phyloP scores from a whole-genome alignment of 2,888 invertebrate genomes.

The Brachylomia viminalis region DNA sequence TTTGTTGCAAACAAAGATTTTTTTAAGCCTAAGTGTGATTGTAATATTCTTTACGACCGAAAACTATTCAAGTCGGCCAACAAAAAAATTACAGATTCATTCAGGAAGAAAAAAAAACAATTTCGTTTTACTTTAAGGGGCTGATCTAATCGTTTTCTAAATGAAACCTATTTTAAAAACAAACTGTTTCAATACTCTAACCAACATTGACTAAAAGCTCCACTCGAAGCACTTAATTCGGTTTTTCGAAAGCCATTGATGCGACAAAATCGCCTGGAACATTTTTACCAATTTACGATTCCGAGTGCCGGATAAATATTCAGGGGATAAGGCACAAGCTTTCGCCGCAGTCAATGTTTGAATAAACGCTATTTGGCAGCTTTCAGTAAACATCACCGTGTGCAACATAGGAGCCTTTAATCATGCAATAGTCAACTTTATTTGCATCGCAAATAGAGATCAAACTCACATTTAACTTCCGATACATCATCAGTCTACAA shows the following conservation, averaged over 20 bases:
- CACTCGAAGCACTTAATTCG: background rate
- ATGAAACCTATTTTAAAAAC: too few relatives aligned
- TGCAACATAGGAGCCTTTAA: background rate
- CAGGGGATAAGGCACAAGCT: slow-evolving; percentile 36
- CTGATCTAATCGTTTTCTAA: too few relatives aligned
- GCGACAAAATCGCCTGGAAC: background rate
- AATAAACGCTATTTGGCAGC: slow-evolving; percentile 32
- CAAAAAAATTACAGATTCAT: too few relatives aligned
- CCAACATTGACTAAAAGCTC: background rate
- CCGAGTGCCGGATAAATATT: slow-evolving; percentile 47
- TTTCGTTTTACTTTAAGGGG: too few relatives aligned
- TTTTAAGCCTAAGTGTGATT: too few relatives aligned
- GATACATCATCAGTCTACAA: background rate
- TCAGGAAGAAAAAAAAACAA: too few relatives aligned
- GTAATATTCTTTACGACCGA: too few relatives aligned
- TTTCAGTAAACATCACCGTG: slow-evolving; percentile 12
- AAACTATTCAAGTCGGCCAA: too few relatives aligned
- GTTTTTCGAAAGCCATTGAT: background rate
- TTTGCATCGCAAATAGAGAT: background rate
- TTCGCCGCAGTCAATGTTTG: slow-evolving; percentile 40
- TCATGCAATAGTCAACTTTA: background rate
- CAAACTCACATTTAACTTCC: background rate
- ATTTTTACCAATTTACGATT: slow-evolving; percentile 18
- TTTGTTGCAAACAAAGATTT: too few relatives aligned
- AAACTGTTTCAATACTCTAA: too few relatives aligned